Evolutionary conservation across 2,113 vertebrate species (phyloP).

Genomic region (Oryzias celebensis): DNA sequence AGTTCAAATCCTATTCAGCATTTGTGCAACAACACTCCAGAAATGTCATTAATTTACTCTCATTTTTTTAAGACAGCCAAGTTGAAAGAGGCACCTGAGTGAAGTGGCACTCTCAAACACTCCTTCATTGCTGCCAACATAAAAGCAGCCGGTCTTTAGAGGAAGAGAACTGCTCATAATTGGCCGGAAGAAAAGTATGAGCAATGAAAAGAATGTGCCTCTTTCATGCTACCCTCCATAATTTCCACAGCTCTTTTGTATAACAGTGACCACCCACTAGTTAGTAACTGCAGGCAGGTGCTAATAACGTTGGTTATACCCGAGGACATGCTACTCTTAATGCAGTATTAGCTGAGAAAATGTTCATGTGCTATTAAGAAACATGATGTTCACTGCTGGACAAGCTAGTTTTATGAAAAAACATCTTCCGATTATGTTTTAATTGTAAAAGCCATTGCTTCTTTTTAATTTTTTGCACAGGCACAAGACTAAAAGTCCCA

Average conservation of each 20-base stretch:
- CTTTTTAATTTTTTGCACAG: too few species aligned
- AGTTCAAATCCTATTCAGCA: not conserved
- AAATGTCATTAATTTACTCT: slow-evolving; percentile 49
- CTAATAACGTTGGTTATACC: slow-evolving; percentile 21
- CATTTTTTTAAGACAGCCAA: slow-evolving; percentile 40
- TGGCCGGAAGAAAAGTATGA: slow-evolving; percentile 34
- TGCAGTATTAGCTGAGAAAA: slow-evolving; percentile 6
- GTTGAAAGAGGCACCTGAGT: slow-evolving; percentile 49
- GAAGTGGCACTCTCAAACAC: slow-evolving; percentile 41
- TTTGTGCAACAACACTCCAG: slow-evolving; percentile 28
- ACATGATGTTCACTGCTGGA: not conserved
- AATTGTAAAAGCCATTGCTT: too few species aligned
- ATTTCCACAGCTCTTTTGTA: slow-evolving; percentile 31
- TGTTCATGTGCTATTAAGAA: slow-evolving; percentile 4
- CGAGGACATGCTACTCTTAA: slow-evolving; percentile 1
- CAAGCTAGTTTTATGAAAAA: too few species aligned
- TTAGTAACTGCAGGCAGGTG: slow-evolving; percentile 20
- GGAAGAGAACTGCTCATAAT: slow-evolving; percentile 38
- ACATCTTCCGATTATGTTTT: too few species aligned
- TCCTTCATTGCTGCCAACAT: slow-evolving; percentile 49
- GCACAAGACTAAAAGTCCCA: too few species aligned
- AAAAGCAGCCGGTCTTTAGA: slow-evolving; percentile 45
- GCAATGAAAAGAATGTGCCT: slow-evolving; percentile 47
- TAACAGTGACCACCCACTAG: slow-evolving; percentile 21
- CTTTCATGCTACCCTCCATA: slow-evolving; percentile 19